Base-by-base conservation (phyloP, 2,113 vertebrate species). In the Cricetomys ansorgei region DNA sequence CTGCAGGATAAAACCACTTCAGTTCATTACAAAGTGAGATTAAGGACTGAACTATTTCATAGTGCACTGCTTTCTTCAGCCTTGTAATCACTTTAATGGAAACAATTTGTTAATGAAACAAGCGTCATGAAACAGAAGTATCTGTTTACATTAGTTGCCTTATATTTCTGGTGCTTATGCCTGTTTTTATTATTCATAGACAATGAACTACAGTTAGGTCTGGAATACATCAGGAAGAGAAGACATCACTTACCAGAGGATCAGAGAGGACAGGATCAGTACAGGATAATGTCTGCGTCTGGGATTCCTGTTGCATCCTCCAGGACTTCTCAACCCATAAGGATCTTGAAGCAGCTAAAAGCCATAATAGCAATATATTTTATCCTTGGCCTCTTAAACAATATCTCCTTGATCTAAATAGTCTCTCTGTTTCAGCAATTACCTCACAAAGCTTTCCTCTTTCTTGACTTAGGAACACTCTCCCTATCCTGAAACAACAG, bases 61-160 rank as follows among this genome's bases (percentile, higher is more conserved):
- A 73, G 48, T 96, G 5, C 48, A 94, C 95, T 96, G 95, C 75
- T 92, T 83, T 96, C 95, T 96, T 81, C 88, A 95, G 91, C 86
- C 95, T 96, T 79, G 57, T 97, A 97, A 37, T 95, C 79, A 89
- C 72, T 97, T 95, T 95, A 91, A 59, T 88, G 83, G 96, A 91
- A 87, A 29, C 86, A 94, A 97, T 98, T 97, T 97, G 95, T 97
- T 95, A 97, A 97, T 91, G 95, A 96, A 97, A 91, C 62, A 92
- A 43, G 73, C 88, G 67, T 93, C 88, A 34, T 92, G 83, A 96
- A 95, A 97, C 15, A 96, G 65, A 94, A 95, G 96, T 96, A 97
- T 97, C 89, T 97, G 83, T 80, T 96, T 93, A 93, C 81, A 94
- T 50, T 15, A 94, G 2, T 1, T 7, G 3, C 1, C 73, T 17